Percentiles rank a stretch among this genome's conserved stretches.
These are phyloP conservation scores for Gymnocypris eckloni DNA, from an alignment of 2,797 vertebrate species.

Conservation along the genomic window DNA sequence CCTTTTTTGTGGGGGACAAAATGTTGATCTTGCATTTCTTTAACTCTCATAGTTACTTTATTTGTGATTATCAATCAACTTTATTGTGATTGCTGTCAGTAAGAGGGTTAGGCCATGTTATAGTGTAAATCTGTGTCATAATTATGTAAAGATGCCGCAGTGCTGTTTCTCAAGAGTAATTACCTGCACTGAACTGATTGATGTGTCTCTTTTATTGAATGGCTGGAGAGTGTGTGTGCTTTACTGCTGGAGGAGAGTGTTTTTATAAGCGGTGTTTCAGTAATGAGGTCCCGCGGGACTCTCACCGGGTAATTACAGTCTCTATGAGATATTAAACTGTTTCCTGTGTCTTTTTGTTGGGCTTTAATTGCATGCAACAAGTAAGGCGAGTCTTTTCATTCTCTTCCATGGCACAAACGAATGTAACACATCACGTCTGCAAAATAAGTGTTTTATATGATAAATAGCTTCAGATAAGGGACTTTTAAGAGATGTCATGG, in stretches of 20 bases:
- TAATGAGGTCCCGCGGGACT: conserved; percentile 92
- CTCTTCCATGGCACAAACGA: conserved; percentile 73
- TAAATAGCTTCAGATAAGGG: conserved; percentile 80
- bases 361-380: conserved; percentile 88
- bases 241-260: conserved; percentile 86
- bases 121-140: conserved; percentile 78
- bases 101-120: conserved; percentile 71
- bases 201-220: conserved; percentile 79
- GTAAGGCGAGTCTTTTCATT: conserved; percentile 75
- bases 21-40: not conserved
- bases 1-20: not conserved
- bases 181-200: conserved; percentile 84
- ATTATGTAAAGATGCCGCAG: conserved; percentile 82
- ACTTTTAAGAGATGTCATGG: conserved; percentile 71
- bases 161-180: conserved; percentile 85
- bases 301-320: conserved; percentile 83
- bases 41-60: conserved; percentile 64
- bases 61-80: conserved; percentile 73
- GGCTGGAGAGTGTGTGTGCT: conserved; percentile 82
- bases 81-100: conserved; percentile 75
- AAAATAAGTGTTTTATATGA: conserved; percentile 77
- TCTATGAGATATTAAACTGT: conserved; percentile 87
- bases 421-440: conserved; percentile 74
- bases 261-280: conserved; percentile 81
- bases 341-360: conserved; percentile 78